Percentiles rank a stretch among this genome's conserved stretches.
These are phyloP conservation scores for Rousettus leschenaultii DNA, from an alignment of 2,113 vertebrate genomes.

Conservation along the genomic window DNA sequence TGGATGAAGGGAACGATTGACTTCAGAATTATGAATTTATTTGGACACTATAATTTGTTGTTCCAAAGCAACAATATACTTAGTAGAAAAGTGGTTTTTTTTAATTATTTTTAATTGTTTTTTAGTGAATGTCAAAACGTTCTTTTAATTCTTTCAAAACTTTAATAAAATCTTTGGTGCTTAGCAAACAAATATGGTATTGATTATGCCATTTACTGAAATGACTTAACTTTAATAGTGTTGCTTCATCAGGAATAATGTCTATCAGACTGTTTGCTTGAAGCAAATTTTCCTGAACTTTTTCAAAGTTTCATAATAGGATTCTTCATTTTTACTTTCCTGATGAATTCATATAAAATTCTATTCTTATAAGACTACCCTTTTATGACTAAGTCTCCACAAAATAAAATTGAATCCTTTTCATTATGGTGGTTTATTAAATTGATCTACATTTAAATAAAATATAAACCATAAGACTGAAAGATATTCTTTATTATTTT, in stretches of 20 bases:
- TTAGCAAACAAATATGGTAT: not conserved
- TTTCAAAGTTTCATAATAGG: not conserved
- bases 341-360: not conserved
- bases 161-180: not conserved
- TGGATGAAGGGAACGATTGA: not conserved
- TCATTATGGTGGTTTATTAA: not conserved
- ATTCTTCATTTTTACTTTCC: not conserved
- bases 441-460: not conserved
- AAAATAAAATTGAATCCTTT: not conserved
- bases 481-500: not conserved
- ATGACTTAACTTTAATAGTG: not conserved
- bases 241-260: not conserved
- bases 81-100: not conserved
- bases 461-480: not conserved
- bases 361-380: not conserved
- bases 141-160: not conserved
- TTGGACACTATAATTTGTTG: not conserved
- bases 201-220: conserved; percentile 6
- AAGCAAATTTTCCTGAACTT: not conserved
- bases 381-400: not conserved
- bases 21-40: not conserved
- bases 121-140: not conserved
- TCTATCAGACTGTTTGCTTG: not conserved
- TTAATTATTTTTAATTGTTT: not conserved
- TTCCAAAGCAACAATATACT: not conserved